Base-by-base conservation (phyloP, 30 jellyfish, hydroid and myxozoan genomes). In the Sanderia malayensis region DNA sequence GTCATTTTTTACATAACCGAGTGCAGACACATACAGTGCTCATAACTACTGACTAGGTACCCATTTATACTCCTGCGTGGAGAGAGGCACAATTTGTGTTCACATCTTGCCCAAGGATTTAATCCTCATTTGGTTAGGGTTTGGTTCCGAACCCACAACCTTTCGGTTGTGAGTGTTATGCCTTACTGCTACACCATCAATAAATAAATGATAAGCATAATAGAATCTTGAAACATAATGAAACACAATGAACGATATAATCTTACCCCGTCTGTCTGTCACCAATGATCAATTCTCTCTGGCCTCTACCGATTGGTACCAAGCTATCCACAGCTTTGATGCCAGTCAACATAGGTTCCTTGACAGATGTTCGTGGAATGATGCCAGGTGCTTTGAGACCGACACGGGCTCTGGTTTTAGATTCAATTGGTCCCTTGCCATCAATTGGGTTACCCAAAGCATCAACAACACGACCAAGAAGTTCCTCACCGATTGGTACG, bases 371-470 rank as follows among this genome's bases (percentile, higher is more conserved):
- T 58, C 99, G 62, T 62, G 99, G 99, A 58, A 94, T 94, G 76
- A 94, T 94, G 60, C 99, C 99, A 37, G 99, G 99, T 17, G 99
- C 99, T 72, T 94, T 94, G 71, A 94, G 80, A 61, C 95, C 97
- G 52, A 94, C 97, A 61, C 97, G 93, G 21, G 97, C 96, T 25
- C 97, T 80, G 60, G 49, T 67, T 3, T 34, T 47, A 18, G 96
- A 52, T 24, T 24, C 87, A 70, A 94, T 78, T 1, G 97, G 97
- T 33, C 99, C 99, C 46, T 72, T 76, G 4, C 99, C 99, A 77
- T 94, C 99, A 69, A 94, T 94, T 0, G 99, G 97, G 61, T 86
- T 94, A 29, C 99, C 99, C 44, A 94, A 81, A 30, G 97, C 99
- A 94, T 94, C 99, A 33, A 94, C 99, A 71, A 94, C 99, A 59